phyloP scores from a whole-genome alignment of 2,888 invertebrate species.

The Harmothoe impar region DNA sequence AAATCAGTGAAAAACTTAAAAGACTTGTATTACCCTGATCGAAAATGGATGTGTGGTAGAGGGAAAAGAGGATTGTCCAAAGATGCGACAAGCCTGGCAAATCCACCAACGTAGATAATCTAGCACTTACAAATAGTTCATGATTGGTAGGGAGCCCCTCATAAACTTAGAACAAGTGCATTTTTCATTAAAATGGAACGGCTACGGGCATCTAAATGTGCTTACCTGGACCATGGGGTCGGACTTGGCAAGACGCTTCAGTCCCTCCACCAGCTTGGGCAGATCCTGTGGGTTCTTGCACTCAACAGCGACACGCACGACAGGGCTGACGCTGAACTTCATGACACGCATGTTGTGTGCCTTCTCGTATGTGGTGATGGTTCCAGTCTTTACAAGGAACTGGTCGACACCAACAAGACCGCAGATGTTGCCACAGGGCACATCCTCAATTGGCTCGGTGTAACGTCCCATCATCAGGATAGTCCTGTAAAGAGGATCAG shows the following conservation, averaged over 20 bases:
- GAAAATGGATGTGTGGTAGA: conserved; percentile 46
- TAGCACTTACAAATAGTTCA: background rate
- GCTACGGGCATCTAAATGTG: too few relatives aligned
- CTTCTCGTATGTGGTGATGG: conserved; percentile 99
- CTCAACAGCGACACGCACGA: conserved; percentile 99
- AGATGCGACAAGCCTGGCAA: conserved; percentile 41
- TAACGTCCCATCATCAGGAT: conserved; percentile 99
- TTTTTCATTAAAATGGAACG: too few relatives aligned
- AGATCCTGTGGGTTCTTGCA: conserved; percentile 99
- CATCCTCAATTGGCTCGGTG: conserved; percentile 99
- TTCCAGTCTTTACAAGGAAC: conserved; percentile 99
- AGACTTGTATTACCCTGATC: too few relatives aligned
- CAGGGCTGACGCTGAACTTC: conserved; percentile 99
- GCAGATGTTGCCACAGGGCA: conserved; percentile 99
- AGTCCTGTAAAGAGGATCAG: conserved; percentile 86
- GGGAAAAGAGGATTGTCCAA: conserved; percentile 45
- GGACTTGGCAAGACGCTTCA: conserved; percentile 99
- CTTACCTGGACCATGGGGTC: conserved; percentile 96
- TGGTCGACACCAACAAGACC: conserved; percentile 99
- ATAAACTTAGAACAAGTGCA: conserved; percentile 24
- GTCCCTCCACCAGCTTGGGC: conserved; percentile 98
- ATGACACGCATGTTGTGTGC: conserved; percentile 99
- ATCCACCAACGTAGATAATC: conserved; percentile 54
- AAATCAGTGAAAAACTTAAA: too few relatives aligned
- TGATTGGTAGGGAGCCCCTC: background rate